Evolutionary conservation across 2,797 vertebrate genomes (phyloP), one percentile per base, ranked within the genome.

Genomic region (Meriones psammophilus): DNA sequence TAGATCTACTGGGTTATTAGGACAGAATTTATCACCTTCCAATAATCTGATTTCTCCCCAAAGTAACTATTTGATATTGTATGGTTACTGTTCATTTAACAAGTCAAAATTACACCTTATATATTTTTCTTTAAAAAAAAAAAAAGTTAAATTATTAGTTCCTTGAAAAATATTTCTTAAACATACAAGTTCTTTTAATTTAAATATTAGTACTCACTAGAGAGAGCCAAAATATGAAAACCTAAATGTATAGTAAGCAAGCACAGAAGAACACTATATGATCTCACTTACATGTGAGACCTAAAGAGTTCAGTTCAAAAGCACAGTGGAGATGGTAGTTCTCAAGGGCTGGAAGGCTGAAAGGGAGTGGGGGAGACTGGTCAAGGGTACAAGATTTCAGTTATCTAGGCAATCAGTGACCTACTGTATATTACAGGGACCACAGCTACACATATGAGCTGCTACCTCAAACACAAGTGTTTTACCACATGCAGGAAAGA

Each of bases 111-210:
- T 54, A 14, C 15, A 22, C 18, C 28, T 95, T 91, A 56, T 39
- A 17, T 78, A 69, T 64, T 84, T 95, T 89, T 93, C 74, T 89
- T 94, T 6, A 80, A 88, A 93, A 60, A 74, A 24, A 62, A 84
- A 15, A 94, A 78, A 77, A 42, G 58, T 14, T 78, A 81, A 88
- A 88, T 28, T 96, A 90, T 86, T 33, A 46, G 18, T 18, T 91
- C 36, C 74, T 58, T 85, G 22, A 94, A 95, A 83, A 95, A 86
- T 91, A 76, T 24, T 71, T 95, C 88, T 71, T 90, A 78, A 36
- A 88, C 46, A 56, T 62, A 81, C 14, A 77, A 95, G 64, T 77
- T 28, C 1, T 68, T 92, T 88, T 60, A 74, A 60, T 36, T 50
- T 83, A 94, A 95, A 74, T 62, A 50, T 20, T 66, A 86, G 85